These are phyloP conservation scores for Cabera pusaria DNA, from an alignment of 2,888 invertebrate genomes.

Conservation along the genomic window DNA sequence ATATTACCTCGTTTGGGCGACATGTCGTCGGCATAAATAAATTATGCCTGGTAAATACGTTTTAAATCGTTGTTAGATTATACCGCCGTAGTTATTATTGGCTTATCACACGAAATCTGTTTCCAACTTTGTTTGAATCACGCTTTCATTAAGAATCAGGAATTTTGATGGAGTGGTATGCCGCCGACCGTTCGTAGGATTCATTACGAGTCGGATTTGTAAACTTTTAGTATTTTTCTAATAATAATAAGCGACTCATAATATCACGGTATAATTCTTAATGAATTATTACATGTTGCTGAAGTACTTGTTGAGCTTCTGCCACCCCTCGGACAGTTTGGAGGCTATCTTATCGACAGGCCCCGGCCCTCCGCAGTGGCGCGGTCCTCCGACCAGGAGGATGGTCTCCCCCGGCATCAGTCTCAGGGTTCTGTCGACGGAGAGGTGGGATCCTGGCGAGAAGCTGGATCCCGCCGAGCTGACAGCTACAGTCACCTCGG, in stretches of 20 bases:
- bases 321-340: slow-evolving; percentile 75
- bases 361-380: slow-evolving; percentile 73
- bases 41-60: slow-evolving; percentile 41
- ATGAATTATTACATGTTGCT: slow-evolving; percentile 35
- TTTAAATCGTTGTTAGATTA: slow-evolving; percentile 38
- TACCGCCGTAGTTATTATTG: slow-evolving; percentile 25
- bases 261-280: not conserved
- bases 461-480: slow-evolving; percentile 60
- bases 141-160: slow-evolving; percentile 24
- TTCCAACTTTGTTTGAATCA: slow-evolving; percentile 17
- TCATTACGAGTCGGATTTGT: slow-evolving; percentile 1
- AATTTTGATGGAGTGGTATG: slow-evolving; percentile 23
- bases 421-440: slow-evolving; percentile 54
- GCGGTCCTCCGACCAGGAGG: slow-evolving; percentile 61
- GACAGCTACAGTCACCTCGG: slow-evolving; percentile 63
- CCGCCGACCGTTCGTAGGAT: slow-evolving; percentile 10
- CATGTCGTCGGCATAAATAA: slow-evolving; percentile 36
- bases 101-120: slow-evolving; percentile 29
- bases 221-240: too few relatives aligned
- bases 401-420: slow-evolving; percentile 62
- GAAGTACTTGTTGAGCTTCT: slow-evolving; percentile 76
- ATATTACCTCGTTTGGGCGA: slow-evolving; percentile 40
- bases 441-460: slow-evolving; percentile 54
- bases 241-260: too few relatives aligned
- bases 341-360: slow-evolving; percentile 74